A percentile compares a stretch with the other conserved stretches of the same genome.
These are phyloP conservation scores for Zoanthus gigantus DNA, from an alignment of 92 coral and sea anemone genomes.

Conservation along the genomic window DNA sequence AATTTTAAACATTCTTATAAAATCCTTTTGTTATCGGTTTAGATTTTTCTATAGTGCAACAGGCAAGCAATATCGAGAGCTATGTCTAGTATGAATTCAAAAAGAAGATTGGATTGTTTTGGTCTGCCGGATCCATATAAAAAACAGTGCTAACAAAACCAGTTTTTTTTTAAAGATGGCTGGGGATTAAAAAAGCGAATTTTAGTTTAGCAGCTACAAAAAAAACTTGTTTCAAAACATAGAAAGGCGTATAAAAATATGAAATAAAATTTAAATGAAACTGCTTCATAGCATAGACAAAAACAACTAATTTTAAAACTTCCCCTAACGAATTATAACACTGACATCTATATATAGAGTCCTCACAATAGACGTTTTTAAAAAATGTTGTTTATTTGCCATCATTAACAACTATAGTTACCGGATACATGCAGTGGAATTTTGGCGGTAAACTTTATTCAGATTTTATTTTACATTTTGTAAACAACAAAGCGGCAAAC, in stretches of 20 bases:
- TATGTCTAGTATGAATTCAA: not conserved
- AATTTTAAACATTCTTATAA: not conserved
- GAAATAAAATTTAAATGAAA: not conserved
- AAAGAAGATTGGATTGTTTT: not conserved
- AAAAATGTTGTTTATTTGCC: not conserved
- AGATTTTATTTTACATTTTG: not conserved
- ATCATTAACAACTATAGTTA: not conserved
- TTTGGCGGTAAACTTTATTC: not conserved
- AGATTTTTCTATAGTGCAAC: not conserved
- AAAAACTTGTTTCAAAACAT: not conserved
- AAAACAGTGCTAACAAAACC: not conserved
- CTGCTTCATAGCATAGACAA: not conserved
- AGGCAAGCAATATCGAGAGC: not conserved
- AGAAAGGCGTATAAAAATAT: not conserved
- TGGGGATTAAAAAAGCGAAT: not conserved
- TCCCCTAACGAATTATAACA: not conserved
- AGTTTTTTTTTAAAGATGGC: not conserved
- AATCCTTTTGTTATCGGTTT: not conserved
- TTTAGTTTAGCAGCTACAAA: not conserved
- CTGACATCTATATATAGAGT: too few relatives aligned
- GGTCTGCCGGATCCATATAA: not conserved
- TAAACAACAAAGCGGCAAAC: not conserved
- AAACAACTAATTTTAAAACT: not conserved
- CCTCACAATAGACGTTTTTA: not conserved
- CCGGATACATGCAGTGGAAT: not conserved